Base-by-base conservation (phyloP, 1,140 invertebrate genomes). In the Spodoptera litura region DNA sequence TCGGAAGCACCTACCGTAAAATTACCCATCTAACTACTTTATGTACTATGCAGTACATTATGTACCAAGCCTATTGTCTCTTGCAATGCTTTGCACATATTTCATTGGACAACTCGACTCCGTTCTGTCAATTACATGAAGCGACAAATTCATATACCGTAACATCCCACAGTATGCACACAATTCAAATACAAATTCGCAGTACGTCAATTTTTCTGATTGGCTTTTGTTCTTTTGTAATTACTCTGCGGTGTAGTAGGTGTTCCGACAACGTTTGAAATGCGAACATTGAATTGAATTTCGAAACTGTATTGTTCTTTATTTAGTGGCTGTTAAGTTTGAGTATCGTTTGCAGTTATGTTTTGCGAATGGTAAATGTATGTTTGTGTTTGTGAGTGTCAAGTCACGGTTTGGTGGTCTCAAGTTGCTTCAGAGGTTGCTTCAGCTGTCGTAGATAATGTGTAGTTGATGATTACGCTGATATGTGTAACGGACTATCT, bases 361-460 rank as follows among this genome's bases (percentile, higher is more conserved):
- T 61, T 66, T 38, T 77, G 20, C 56, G 25, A 49, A 13, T n/a
- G 25, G 55, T 53, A 58, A 13, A 44, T 73, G 53, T 77, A 74
- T 59, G 31, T 56, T 78, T 82, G 76, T 79, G 84, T 73, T 80
- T 81, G 81, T 85, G 52, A 86, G 88, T 89, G 91, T 89, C 88
- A 85, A 85, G 91, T 92, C 89, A 93, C 83, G 92, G 88, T 88
- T 88, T 85, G 88, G 81, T 87, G 86, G 72, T 83, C 68, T 52
- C 78, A 75, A 79, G 86, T 91, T 93, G 87, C 90, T 86, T 87
- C 89, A 93, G 83, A 88, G 83, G 87, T 91, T 91, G 90, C 90
- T 88, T 90, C 87, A 90, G 88, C 84, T 90, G 87, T 91, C 85
- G 87, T 85, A 85, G 85, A 85, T 88, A 88, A 85, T 82, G 80